Evolutionary conservation across 2,797 vertebrate species (phyloP).

Genomic region (Heliangelus exortis): DNA sequence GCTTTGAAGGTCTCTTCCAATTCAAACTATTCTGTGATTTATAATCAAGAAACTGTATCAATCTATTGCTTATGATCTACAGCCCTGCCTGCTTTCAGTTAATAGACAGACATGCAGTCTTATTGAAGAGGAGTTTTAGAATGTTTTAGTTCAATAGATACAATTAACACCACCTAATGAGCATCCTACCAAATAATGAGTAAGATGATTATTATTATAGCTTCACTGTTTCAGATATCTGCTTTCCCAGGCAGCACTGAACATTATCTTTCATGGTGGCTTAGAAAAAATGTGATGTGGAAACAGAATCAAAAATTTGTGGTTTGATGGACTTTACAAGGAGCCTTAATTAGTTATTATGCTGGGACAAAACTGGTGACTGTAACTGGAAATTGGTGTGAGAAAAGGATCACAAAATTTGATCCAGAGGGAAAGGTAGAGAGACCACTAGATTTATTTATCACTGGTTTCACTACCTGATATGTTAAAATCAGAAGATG

Average conservation of each 20-base stretch:
- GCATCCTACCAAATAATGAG: neutral
- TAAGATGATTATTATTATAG: neutral
- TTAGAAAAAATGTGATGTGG: neutral
- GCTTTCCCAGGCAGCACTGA: neutral
- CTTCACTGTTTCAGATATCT: neutral
- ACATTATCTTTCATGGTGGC: neutral
- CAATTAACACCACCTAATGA: neutral
- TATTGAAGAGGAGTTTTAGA: neutral
- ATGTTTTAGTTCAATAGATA: neutral
- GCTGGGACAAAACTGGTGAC: neutral
- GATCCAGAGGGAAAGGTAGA: neutral
- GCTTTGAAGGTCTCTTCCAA: neutral
- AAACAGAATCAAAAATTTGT: neutral
- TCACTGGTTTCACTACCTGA: neutral
- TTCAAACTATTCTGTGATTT: neutral
- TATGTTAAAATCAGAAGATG: constrained; percentile 14
- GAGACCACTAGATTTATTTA: neutral
- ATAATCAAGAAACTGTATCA: neutral
- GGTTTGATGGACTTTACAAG: neutral
- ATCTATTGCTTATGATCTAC: neutral
- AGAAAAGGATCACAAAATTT: neutral
- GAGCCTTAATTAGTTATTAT: neutral
- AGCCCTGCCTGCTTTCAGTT: neutral
- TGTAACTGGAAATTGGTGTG: neutral
- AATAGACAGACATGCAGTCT: neutral